Evolutionary conservation across 2,888 invertebrate species (phyloP).

Genomic region (Phymatocera aterrima): DNA sequence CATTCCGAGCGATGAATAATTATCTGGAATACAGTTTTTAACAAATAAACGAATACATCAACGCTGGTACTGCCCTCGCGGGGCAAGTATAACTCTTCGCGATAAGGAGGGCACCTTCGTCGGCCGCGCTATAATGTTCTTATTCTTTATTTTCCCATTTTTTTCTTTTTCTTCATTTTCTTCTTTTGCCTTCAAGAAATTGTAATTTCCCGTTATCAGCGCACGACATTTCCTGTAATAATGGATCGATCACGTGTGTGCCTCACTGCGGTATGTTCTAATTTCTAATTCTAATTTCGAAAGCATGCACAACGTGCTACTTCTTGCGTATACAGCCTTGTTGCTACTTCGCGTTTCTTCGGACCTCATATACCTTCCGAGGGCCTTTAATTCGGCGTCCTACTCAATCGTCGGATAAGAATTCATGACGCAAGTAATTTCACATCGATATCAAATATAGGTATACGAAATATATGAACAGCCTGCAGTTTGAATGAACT

Average conservation of each 20-base stretch:
- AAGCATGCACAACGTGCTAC: background rate
- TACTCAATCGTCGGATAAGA: background rate
- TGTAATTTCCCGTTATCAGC: slow-evolving; percentile 32
- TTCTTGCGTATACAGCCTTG: background rate
- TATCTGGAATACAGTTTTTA: slow-evolving; percentile 54
- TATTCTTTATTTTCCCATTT: background rate
- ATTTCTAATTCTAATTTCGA: slow-evolving; percentile 22
- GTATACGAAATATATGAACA: slow-evolving; percentile 22
- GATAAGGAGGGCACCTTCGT: slow-evolving; percentile 41
- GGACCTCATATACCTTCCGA: background rate
- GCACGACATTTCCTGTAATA: slow-evolving; percentile 40
- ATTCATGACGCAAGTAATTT: background rate
- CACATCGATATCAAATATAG: background rate
- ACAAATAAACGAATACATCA: slow-evolving; percentile 42
- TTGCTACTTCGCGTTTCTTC: background rate
- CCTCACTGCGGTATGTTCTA: background rate
- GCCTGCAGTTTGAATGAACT: slow-evolving; percentile 33
- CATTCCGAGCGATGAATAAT: slow-evolving; percentile 54
- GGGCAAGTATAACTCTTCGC: slow-evolving; percentile 51
- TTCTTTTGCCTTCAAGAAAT: slow-evolving; percentile 15
- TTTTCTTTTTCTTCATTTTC: background rate
- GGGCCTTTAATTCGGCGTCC: background rate
- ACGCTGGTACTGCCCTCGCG: background rate
- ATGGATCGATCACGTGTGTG: slow-evolving; percentile 29
- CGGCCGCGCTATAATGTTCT: background rate